phyloP scores from a whole-genome alignment of 2,113 vertebrate species.

The Terrapene triunguis region DNA sequence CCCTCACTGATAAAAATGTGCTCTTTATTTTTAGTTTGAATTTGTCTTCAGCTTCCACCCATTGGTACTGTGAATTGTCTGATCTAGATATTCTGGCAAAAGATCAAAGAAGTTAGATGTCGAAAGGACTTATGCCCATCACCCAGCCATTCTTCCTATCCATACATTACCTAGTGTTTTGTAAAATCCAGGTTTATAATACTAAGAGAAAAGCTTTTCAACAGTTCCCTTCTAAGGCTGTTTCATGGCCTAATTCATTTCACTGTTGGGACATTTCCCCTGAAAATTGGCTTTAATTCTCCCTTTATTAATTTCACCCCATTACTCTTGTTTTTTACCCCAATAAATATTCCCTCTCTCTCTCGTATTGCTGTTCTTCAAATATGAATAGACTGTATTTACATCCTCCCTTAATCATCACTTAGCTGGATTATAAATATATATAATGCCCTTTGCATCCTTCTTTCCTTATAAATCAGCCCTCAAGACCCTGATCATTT shows the following conservation, averaged over 20 bases:
- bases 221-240: background rate
- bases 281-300: background rate
- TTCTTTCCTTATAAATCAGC: conserved; percentile 10
- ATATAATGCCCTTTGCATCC: background rate
- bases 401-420: conserved; percentile 25
- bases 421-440: background rate
- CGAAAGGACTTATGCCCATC: background rate
- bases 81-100: background rate
- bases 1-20: fast-evolving
- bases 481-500: conserved; percentile 37
- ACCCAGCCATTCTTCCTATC: background rate
- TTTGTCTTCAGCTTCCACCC: background rate
- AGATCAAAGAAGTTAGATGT: background rate
- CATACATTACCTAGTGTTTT: background rate
- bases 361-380: background rate
- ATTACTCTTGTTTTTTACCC: background rate
- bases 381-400: background rate
- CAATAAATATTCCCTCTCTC: background rate
- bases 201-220: background rate
- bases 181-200: background rate
- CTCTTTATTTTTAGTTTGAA: background rate
- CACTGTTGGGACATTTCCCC: background rate
- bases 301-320: background rate
- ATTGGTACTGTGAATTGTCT: background rate
- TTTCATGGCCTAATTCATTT: background rate